Conservation (phyloP, 2,113 vertebrate species). For the Leptodactylus fuscus region DNA sequence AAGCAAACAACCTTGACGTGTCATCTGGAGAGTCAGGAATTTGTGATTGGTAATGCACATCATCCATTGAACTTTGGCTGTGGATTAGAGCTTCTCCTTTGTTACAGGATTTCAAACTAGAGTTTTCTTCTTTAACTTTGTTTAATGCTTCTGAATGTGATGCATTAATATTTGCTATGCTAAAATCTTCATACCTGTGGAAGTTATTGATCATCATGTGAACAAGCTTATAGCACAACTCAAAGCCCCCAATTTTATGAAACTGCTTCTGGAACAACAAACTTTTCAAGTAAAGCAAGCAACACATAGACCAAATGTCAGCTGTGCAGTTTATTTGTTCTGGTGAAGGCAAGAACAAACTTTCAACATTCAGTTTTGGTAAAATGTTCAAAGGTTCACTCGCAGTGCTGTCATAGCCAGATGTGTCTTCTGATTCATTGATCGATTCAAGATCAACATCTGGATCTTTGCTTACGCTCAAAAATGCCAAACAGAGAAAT, state of each 20-base stretch:
- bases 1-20: conserved; percentile 34
- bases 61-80: neutral
- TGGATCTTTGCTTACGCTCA: conserved; percentile 91
- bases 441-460: conserved; percentile 86
- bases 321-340: conserved; percentile 84
- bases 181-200: conserved; percentile 72
- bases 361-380: conserved; percentile 84
- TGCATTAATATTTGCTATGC: conserved; percentile 56
- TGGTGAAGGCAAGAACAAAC: conserved; percentile 83
- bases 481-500: conserved; percentile 92
- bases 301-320: conserved; percentile 90
- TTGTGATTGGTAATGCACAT: conserved; percentile 23
- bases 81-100: conserved; percentile 51
- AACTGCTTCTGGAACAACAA: conserved; percentile 92
- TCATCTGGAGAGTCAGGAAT: conserved; percentile 52
- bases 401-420: conserved; percentile 93
- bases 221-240: conserved; percentile 84
- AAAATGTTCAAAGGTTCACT: conserved; percentile 84
- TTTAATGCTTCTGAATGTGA: conserved; percentile 53
- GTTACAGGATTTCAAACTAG: conserved; percentile 40
- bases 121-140: conserved; percentile 52
- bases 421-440: conserved; percentile 94
- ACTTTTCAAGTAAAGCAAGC: conserved; percentile 84
- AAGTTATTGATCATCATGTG: conserved; percentile 87
- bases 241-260: conserved; percentile 88